phyloP scores from a whole-genome alignment of 2,888 invertebrate species.

The Aporophyla lueneburgensis region DNA sequence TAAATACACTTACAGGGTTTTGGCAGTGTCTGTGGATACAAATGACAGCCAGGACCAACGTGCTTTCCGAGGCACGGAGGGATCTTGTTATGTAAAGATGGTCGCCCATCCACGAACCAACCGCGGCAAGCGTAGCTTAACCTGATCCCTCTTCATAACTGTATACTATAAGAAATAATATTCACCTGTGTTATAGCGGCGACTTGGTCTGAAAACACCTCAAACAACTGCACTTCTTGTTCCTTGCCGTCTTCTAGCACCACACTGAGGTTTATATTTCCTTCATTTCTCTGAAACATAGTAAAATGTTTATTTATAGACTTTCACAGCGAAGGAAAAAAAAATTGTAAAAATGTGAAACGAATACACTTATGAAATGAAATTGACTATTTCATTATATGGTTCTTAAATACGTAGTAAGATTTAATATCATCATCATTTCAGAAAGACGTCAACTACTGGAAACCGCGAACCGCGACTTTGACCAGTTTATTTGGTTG shows the following conservation, averaged over 20 bases:
- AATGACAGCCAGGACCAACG: too few species aligned
- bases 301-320: neutral
- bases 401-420: neutral
- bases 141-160: too few species aligned
- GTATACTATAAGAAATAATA: neutral
- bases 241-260: constrained; percentile 91
- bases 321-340: neutral
- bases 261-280: constrained; percentile 89
- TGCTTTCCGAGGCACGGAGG: too few species aligned
- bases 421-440: neutral
- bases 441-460: too few species aligned
- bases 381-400: neutral
- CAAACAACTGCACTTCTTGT: constrained; percentile 98
- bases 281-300: constrained; percentile 84
- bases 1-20: too few species aligned
- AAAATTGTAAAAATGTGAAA: neutral
- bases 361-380: neutral
- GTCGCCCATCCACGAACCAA: too few species aligned
- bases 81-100: too few species aligned
- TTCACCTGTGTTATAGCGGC: constrained; percentile 97
- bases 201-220: constrained; percentile 99
- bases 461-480: too few species aligned
- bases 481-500: too few species aligned
- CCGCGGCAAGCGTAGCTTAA: too few species aligned
- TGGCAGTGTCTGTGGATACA: too few species aligned